Conservation (phyloP, 2,888 invertebrate species). For the Drosophila pseudotalamancana region DNA sequence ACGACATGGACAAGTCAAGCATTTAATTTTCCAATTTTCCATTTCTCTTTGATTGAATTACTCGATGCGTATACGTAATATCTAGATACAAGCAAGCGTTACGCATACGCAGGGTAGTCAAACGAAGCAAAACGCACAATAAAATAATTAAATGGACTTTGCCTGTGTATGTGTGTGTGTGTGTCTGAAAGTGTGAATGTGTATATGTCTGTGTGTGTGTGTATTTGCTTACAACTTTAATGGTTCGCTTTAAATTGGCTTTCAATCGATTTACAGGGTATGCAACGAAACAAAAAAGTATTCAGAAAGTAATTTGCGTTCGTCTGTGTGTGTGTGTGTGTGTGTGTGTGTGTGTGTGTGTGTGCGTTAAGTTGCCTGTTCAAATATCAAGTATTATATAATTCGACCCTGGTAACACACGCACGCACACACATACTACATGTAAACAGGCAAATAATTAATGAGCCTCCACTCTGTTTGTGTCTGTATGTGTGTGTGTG, state of each 20-base stretch:
- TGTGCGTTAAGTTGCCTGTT: not conserved
- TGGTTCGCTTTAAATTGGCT: too few species aligned
- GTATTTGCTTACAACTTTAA: too few species aligned
- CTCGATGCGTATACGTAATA: conserved; percentile 33
- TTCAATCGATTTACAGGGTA: too few species aligned
- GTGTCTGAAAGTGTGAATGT: not conserved
- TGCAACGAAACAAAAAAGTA: too few species aligned
- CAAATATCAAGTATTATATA: conserved; percentile 36
- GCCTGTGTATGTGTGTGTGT: too few species aligned
- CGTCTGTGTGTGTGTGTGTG: not conserved
- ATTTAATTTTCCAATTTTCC: conserved; percentile 14
- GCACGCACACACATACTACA: conserved; percentile 18
- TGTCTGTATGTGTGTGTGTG: conserved; percentile 4
- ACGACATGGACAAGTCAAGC: too few species aligned
- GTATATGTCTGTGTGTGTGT: not conserved
- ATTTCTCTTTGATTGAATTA: not conserved
- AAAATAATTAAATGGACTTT: conserved; percentile 12
- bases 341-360: conserved; percentile 1
- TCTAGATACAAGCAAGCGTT: conserved; percentile 4
- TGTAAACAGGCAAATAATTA: conserved; percentile 8
- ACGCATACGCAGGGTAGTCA: conserved; percentile 46
- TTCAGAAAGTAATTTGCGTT: not conserved
- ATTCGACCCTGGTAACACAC: conserved; percentile 37
- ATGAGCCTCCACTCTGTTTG: conserved; percentile 6
- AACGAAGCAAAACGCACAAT: conserved; percentile 22